Evolutionary conservation across 2,888 invertebrate species (phyloP).

Genomic region (Conus canariensis): DNA sequence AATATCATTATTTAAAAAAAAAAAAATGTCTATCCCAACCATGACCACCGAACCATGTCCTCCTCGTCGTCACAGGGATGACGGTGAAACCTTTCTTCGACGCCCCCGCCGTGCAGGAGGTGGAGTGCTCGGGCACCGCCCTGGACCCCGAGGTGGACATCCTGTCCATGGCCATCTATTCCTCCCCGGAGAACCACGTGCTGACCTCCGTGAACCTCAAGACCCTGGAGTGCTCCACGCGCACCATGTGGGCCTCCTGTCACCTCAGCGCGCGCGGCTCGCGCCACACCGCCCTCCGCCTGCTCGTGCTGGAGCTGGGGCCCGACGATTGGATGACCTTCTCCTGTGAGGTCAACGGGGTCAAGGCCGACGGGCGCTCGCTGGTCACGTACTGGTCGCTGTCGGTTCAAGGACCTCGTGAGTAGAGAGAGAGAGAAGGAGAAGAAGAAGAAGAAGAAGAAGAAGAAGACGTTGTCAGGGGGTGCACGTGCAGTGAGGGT

Average conservation of each 20-base stretch:
- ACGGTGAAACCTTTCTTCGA: neutral
- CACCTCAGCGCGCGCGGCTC: conserved; percentile 8
- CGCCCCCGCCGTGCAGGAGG: conserved; percentile 4
- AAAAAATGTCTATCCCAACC: too few relatives aligned
- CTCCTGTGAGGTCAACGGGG: conserved; percentile 31
- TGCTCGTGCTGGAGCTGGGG: conserved; percentile 30
- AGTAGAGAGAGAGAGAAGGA: conserved; percentile 16
- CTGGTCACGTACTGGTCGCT: conserved; percentile 32
- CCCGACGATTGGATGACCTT: conserved; percentile 2
- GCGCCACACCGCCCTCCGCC: conserved; percentile 10
- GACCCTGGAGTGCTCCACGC: conserved; percentile 15
- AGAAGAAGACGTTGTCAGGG: neutral
- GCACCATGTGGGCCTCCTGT: conserved; percentile 22
- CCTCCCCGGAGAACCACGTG: neutral
- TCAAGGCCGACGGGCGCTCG: conserved; percentile 17
- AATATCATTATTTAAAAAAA: too few relatives aligned
- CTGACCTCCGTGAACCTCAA: conserved; percentile 36
- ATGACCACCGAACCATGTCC: too few relatives aligned
- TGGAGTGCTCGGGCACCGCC: conserved; percentile 6
- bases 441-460: neutral
- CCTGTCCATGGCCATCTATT: conserved; percentile 27
- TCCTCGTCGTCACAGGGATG: conserved; percentile 11
- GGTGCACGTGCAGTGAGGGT: neutral
- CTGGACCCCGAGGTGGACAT: conserved; percentile 35
- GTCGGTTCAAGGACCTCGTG: conserved; percentile 7